Evolutionary conservation across 2,888 invertebrate genomes (phyloP), one percentile per base, ranked within the genome.

Genomic region (Oscheius sp.): DNA sequence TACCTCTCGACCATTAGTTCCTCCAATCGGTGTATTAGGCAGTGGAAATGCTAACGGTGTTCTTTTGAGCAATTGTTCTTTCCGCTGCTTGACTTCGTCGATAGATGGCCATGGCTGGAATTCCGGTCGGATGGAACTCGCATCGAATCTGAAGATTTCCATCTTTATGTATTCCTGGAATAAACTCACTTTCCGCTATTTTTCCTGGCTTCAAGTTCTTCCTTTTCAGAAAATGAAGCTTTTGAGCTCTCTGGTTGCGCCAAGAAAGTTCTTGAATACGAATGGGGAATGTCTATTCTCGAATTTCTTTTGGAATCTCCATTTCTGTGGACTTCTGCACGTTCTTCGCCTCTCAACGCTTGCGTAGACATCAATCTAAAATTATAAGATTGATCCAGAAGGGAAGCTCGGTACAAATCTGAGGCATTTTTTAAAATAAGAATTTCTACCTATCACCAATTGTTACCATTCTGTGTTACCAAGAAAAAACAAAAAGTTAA

Each of bases 41-140:
- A 61, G 27, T 6, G 29, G 52, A 9, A 73, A 69, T 1, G 73
- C 21, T n/a, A 73, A 23, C 3, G 73, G 66, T 41, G 73, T 41
- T 61, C 55, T 61, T 73, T 58, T 76, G 75, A 55, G 56, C 68
- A 52, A 72, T 55, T 18, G 76, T 52, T 80, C 78, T 23, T 77
- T 71, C 18, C 79, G 75, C 16, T 78, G 72, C 35, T 76, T 76
- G 18, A 86, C 85, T 72, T 87, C 87, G 53, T 86, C 85, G 18
- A 84, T 81, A 0, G 87, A 85, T 6, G 87, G 87, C 87, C 86
- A 87, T 7, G 87, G 87, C 63, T 84, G 84, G 71, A 87, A 87
- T 21, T 85, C 73, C 27, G 83, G 84, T 7, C 72, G 59, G n/a
- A 75, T 72, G 29, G 73, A 74, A 18, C 68, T 73, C 12, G 72